phyloP scores from a whole-genome alignment of 2,888 invertebrate species.

The Patella pellucida region DNA sequence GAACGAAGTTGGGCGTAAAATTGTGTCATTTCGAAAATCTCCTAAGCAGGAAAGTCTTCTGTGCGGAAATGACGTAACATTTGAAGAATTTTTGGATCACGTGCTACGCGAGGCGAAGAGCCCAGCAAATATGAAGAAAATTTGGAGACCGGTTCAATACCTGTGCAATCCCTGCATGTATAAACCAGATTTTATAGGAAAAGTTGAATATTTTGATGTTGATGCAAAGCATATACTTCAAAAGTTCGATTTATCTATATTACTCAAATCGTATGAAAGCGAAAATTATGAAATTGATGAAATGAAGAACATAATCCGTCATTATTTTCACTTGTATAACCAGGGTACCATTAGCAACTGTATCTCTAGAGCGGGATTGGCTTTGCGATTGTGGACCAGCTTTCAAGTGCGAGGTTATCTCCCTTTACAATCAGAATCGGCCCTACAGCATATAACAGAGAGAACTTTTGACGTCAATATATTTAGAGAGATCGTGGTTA shows the following conservation, averaged over 20 bases:
- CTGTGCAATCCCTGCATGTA: background rate
- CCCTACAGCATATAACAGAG: background rate
- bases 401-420: background rate
- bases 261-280: background rate
- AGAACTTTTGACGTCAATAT: conserved; percentile 2
- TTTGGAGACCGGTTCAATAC: background rate
- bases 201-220: background rate
- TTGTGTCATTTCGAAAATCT: background rate
- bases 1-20: background rate
- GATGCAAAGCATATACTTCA: background rate
- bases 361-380: background rate
- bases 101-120: background rate
- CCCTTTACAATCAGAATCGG: background rate
- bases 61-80: background rate
- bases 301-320: background rate
- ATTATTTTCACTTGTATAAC: background rate
- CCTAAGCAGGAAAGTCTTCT: background rate
- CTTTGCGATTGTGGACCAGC: background rate
- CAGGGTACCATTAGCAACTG: background rate
- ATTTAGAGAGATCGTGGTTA: background rate
- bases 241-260: background rate
- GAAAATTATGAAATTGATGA: background rate
- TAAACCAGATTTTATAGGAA: background rate
- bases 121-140: background rate
- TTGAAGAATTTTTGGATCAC: conserved; percentile 7